Evolutionary conservation across 2,888 invertebrate genomes (phyloP).

Genomic region (Junonia oenone): DNA sequence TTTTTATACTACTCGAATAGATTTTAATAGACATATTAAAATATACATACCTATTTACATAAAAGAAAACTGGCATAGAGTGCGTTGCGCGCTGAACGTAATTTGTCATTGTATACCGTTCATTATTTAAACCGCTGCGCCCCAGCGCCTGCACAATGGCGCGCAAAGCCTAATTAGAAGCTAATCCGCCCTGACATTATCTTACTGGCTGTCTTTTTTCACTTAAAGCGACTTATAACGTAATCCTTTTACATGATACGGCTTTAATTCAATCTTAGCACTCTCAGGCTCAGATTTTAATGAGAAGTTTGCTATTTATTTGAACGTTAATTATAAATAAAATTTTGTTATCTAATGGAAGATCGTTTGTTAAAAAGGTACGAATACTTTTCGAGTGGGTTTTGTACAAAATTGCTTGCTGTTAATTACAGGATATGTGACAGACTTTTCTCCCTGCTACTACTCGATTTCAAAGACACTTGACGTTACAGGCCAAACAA

Average conservation of each 20-base stretch:
- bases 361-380: not conserved
- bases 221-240: not conserved
- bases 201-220: not conserved
- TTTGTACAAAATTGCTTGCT: not conserved
- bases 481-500: not conserved
- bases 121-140: constrained; percentile 1
- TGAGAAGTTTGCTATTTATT: not conserved
- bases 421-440: not conserved
- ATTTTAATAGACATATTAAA: not conserved
- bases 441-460: not conserved
- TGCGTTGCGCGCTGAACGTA: not conserved
- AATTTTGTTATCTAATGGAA: not conserved
- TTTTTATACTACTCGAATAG: too few species aligned
- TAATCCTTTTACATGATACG: not conserved
- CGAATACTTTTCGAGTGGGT: not conserved
- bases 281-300: not conserved
- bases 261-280: not conserved
- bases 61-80: not conserved
- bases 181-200: constrained; percentile 1
- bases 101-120: constrained; percentile 4
- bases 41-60: not conserved
- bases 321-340: not conserved
- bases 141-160: not conserved
- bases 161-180: constrained; percentile 5
- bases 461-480: not conserved